Conservation (phyloP, 2,797 vertebrate genomes). For the Eulemur rubriventer region DNA sequence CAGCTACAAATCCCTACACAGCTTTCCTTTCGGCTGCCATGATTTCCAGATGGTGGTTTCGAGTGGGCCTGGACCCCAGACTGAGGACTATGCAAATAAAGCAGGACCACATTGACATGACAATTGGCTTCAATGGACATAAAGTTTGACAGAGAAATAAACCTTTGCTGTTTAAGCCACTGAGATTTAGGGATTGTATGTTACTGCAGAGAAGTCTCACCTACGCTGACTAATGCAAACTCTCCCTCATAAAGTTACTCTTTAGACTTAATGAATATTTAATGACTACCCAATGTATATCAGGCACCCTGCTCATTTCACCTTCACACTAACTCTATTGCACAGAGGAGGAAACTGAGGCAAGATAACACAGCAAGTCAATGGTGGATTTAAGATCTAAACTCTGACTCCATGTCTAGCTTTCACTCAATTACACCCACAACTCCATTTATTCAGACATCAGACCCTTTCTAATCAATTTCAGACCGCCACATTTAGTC, state of each 20-base stretch:
- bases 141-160: not conserved
- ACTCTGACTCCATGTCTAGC: not conserved
- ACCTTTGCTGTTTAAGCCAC: not conserved
- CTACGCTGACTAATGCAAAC: not conserved
- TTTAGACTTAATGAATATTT: not conserved
- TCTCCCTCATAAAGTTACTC: not conserved
- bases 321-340: not conserved
- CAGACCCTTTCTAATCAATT: slow-evolving; percentile 13
- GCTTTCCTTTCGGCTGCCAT: not conserved
- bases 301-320: not conserved
- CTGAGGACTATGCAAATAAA: not conserved
- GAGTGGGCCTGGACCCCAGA: not conserved
- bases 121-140: not conserved
- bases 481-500: not conserved
- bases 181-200: not conserved
- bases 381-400: not conserved
- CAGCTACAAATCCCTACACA: not conserved
- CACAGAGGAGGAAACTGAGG: not conserved
- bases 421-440: not conserved
- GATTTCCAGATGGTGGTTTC: not conserved
- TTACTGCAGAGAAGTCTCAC: not conserved
- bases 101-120: not conserved
- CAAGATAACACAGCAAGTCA: not conserved
- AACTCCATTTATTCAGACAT: slow-evolving; percentile 19
- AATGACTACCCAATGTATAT: not conserved